These are phyloP conservation scores for Caenorhabditis latens DNA, from an alignment of 1,140 invertebrate species.

Conservation along the genomic window DNA sequence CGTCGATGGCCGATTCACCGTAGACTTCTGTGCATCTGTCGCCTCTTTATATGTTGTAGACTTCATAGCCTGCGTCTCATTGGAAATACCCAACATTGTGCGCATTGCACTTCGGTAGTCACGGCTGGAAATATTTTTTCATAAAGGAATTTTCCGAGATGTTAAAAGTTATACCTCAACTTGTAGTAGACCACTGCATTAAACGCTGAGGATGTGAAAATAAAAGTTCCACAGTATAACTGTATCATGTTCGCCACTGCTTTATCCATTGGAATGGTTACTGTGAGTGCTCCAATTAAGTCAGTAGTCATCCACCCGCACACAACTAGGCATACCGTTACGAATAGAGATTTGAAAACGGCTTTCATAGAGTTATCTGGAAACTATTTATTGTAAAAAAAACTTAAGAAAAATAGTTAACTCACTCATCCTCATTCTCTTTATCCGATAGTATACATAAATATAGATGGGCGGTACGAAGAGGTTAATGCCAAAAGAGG, in stretches of 20 bases:
- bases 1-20: not conserved
- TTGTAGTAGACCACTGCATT: constrained; percentile 37
- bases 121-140: not conserved
- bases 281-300: not conserved
- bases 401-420: not conserved
- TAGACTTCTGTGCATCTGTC: constrained; percentile 13
- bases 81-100: not conserved
- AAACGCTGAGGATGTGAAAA: constrained; percentile 16
- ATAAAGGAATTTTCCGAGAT: not conserved
- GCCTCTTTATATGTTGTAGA: not conserved
- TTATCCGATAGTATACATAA: not conserved
- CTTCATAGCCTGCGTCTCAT: not conserved
- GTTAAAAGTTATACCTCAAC: constrained; percentile 11
- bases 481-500: not conserved
- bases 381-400: not conserved
- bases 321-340: constrained; percentile 11
- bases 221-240: constrained; percentile 31
- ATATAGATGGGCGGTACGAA: constrained; percentile 32
- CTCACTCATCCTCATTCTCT: not conserved
- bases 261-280: constrained; percentile 17
- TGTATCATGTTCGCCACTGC: not conserved
- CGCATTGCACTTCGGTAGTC: constrained; percentile 31
- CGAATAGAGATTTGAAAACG: constrained; percentile 16
- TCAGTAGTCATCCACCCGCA: constrained; percentile 43
- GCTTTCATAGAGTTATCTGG: constrained; percentile 32